These are phyloP conservation scores for Atherix ibis DNA, from an alignment of 2,888 invertebrate species.

Conservation along the genomic window DNA sequence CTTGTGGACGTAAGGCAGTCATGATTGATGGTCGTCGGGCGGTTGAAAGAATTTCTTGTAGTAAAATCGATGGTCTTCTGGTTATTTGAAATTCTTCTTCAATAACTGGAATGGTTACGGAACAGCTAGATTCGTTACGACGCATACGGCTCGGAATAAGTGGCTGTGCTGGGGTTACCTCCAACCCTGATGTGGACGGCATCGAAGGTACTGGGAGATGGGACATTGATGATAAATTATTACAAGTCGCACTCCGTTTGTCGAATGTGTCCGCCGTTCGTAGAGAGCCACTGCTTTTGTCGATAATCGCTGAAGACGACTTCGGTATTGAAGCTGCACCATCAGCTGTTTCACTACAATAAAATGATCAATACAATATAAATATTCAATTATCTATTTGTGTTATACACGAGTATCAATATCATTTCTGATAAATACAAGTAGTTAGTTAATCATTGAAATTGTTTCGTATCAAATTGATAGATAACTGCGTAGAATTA, in stretches of 20 bases:
- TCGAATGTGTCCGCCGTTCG: conserved; percentile 3
- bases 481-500: too few relatives aligned
- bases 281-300: conserved; percentile 3
- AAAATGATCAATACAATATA: background rate
- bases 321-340: conserved; percentile 6
- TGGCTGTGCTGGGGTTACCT: conserved; percentile 2
- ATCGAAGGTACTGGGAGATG: conserved; percentile 7
- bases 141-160: conserved; percentile 6
- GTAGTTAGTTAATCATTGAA: too few relatives aligned
- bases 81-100: conserved; percentile 25
- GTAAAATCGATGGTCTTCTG: conserved; percentile 27
- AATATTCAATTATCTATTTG: too few relatives aligned
- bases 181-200: conserved; percentile 5
- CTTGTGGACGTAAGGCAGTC: conserved; percentile 31
- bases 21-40: conserved; percentile 46
- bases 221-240: conserved; percentile 6
- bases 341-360: conserved; percentile 1
- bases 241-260: conserved; percentile 3
- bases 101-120: conserved; percentile 13
- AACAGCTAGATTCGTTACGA: conserved; percentile 21
- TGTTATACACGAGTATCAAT: too few relatives aligned
- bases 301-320: conserved; percentile 8
- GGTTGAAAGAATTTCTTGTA: conserved; percentile 28
- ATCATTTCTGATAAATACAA: too few relatives aligned
- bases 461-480: too few relatives aligned